phyloP scores from a whole-genome alignment of 2,113 vertebrate species.

The Craseonycteris thonglongyai region DNA sequence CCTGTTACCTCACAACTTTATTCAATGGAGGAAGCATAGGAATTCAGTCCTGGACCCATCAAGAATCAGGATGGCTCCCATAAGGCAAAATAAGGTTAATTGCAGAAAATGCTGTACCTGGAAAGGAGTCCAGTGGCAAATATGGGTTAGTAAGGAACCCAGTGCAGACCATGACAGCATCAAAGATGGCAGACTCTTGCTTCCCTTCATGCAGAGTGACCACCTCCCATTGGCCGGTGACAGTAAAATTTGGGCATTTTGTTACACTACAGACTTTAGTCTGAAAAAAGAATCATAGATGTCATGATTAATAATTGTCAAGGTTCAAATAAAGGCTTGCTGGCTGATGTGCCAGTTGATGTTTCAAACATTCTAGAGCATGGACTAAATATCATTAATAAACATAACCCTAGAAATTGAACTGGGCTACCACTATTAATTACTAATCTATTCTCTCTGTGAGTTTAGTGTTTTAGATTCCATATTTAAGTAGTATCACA shows the following conservation, averaged over 20 bases:
- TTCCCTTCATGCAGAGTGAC: conserved; percentile 76
- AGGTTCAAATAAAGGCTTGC: neutral
- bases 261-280: conserved; percentile 82
- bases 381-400: neutral
- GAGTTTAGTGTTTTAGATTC: neutral
- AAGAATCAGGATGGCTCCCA: neutral
- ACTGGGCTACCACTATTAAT: neutral
- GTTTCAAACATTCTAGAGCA: neutral
- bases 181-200: conserved; percentile 80
- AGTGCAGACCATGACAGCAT: conserved; percentile 88
- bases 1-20: neutral
- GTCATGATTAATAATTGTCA: neutral
- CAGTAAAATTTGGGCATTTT: conserved; percentile 80
- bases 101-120: conserved; percentile 79
- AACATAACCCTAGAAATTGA: neutral
- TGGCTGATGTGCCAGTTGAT: neutral
- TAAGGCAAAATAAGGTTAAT: neutral
- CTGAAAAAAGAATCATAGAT: conserved; percentile 70
- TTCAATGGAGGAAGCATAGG: neutral
- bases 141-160: conserved; percentile 82
- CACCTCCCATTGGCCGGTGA: conserved; percentile 89
- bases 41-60: neutral
- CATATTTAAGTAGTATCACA: neutral
- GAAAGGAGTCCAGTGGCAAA: conserved; percentile 82
- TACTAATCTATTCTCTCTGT: neutral